These are phyloP conservation scores for Callopanchax toddi DNA, from an alignment of 2,113 vertebrate genomes.

Conservation along the genomic window DNA sequence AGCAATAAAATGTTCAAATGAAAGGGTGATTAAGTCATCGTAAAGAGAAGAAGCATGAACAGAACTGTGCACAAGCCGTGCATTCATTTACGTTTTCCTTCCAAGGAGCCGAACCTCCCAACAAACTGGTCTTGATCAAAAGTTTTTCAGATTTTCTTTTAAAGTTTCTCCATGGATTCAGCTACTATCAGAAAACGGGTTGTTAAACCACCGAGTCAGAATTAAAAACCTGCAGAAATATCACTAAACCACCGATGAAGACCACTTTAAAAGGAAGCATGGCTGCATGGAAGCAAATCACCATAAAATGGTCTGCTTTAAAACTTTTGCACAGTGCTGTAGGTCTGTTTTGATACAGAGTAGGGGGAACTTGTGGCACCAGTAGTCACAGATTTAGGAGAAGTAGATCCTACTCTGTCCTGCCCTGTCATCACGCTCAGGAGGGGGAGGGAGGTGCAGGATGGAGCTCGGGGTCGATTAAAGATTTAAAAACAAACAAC, in stretches of 20 bases:
- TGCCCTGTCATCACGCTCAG: slow-evolving; percentile 2
- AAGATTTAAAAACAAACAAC: slow-evolving; percentile 3
- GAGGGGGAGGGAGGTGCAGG: slow-evolving; percentile 27
- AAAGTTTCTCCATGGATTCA: too few relatives aligned
- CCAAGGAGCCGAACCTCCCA: not conserved
- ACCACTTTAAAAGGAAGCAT: not conserved
- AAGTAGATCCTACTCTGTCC: slow-evolving; percentile 22
- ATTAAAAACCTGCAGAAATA: not conserved
- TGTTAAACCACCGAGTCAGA: too few relatives aligned
- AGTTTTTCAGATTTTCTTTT: not conserved
- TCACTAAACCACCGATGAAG: not conserved
- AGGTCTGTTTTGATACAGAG: not conserved
- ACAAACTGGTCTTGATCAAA: not conserved
- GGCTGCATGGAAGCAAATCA: not conserved
- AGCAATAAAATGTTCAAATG: slow-evolving; percentile 7
- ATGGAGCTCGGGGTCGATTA: slow-evolving; percentile 12
- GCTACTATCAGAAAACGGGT: too few relatives aligned
- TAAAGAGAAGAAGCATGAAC: not conserved
- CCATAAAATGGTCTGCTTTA: not conserved
- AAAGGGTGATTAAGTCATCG: not conserved
- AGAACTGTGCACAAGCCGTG: not conserved
- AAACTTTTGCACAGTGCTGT: not conserved
- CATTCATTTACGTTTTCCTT: not conserved
- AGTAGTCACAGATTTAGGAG: slow-evolving; percentile 25
- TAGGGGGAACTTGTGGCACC: slow-evolving; percentile 34